Evolutionary conservation across 2,888 invertebrate genomes (phyloP).

Genomic region (Diaperis boleti): DNA sequence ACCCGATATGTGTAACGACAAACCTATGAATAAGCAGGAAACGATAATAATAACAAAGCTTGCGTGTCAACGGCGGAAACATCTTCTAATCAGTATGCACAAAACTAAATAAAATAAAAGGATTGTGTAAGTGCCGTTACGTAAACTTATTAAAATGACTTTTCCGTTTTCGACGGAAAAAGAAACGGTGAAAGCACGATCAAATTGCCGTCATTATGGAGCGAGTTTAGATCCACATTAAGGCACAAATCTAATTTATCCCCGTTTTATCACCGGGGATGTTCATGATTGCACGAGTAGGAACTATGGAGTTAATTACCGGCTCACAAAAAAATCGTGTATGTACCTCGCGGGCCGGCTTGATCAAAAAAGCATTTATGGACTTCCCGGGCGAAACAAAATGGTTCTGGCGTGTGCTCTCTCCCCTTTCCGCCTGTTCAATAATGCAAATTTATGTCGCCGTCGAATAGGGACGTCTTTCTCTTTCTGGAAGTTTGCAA

Average conservation of each 20-base stretch:
- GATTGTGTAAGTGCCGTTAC: constrained; percentile 9
- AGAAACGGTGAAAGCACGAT: constrained; percentile 26
- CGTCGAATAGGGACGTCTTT: no score
- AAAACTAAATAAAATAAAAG: not conserved
- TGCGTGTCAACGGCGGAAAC: constrained; percentile 17
- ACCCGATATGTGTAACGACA: not conserved
- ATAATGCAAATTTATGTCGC: no score
- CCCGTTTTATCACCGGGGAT: constrained; percentile 25
- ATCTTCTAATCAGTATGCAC: constrained; percentile 1
- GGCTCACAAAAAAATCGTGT: no score
- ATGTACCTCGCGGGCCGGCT: no score
- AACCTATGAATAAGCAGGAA: constrained; percentile 22
- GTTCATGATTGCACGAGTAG: constrained; percentile 33
- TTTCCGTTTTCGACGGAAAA: constrained; percentile 1
- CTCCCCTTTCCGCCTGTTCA: no score
- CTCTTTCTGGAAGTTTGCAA: no score
- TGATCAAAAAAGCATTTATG: no score
- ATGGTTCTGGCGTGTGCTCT: no score
- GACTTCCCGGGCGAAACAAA: no score
- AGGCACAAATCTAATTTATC: constrained; percentile 24
- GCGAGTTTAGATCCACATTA: constrained; percentile 3
- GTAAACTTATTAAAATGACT: constrained; percentile 18
- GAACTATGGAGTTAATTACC: no score
- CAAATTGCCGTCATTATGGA: not conserved
- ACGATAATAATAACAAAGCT: constrained; percentile 29